A percentile compares a stretch with the other conserved stretches of the same genome.
Conservation (phyloP, 2,113 vertebrate species). For the Bubo scandiacus region DNA sequence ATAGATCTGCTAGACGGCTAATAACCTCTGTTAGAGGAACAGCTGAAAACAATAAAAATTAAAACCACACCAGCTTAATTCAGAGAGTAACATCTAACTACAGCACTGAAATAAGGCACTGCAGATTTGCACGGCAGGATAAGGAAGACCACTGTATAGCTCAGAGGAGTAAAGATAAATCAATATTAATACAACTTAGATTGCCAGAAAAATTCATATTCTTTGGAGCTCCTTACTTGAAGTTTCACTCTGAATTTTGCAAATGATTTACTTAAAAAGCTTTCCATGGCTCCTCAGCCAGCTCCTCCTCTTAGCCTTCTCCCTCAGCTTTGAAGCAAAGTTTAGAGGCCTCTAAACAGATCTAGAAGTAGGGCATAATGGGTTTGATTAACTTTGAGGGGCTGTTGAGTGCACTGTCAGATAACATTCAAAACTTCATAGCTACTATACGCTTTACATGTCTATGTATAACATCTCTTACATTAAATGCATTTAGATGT, state of each 20-base stretch:
- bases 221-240: neutral
- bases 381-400: neutral
- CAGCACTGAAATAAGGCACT: neutral
- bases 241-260: neutral
- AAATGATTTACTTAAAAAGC: neutral
- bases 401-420: neutral
- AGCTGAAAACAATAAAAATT: neutral
- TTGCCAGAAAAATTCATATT: neutral
- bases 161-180: neutral
- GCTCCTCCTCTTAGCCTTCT: neutral
- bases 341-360: neutral
- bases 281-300: neutral
- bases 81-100: neutral
- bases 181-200: neutral
- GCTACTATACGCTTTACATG: neutral
- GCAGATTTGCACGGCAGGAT: neutral
- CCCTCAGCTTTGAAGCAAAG: neutral
- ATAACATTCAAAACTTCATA: neutral
- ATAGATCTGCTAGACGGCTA: neutral
- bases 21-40: neutral
- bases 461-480: neutral
- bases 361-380: neutral
- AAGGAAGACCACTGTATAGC: neutral
- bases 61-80: neutral
- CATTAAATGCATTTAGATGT: neutral